Base-by-base conservation (phyloP, 2,888 invertebrate species). In the Timema podura region DNA sequence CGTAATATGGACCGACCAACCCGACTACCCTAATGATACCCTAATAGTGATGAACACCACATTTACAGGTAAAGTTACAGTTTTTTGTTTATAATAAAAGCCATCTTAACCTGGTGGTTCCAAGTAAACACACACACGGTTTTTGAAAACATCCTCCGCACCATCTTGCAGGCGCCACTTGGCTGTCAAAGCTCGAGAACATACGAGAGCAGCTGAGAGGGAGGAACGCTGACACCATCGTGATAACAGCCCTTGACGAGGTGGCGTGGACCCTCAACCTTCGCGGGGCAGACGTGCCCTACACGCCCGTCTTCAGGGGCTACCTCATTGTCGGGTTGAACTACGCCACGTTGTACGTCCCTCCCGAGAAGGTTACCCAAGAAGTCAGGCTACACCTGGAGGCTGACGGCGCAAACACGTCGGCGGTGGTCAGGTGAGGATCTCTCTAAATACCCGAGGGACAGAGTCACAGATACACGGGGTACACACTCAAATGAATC, bases 211-310 rank as follows among this genome's bases (percentile, higher is more conserved):
- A 74, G 54, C 76, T 77, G 76, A 64, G 13, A 44, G 66, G 67
- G 8, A 49, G 73, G n/a, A 71, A 70, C n/a, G 70, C 71, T 6
- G 78, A 79, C 69, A 80, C 80, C 48, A 76, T 81, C 70, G 78
- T 83, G 47, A 76, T 84, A 16, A 80, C 82, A 44, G 81, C 81
- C 6, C 77, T 84, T 65, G 83, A 83, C 75, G 83, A 84, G 74
- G 79, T 83, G 48, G 83, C 84, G 2, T 83, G 83, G 83, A 73
- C 83, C 67, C 80, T 83, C 68, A 85, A 85, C 76, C 74, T 84
- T 15, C 77, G 84, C 61, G 83, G 83, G 5, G 76, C 76, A n/a
- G 84, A 85, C 77, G 80, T 83, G 61, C 75, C 76, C 10, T 81
- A 79, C 76, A 82, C 81, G 71, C 84, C 84, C 0, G 75, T 79